These are phyloP conservation scores for Willowsia nigromaculata DNA, from an alignment of 2,888 invertebrate genomes.

Conservation along the genomic window DNA sequence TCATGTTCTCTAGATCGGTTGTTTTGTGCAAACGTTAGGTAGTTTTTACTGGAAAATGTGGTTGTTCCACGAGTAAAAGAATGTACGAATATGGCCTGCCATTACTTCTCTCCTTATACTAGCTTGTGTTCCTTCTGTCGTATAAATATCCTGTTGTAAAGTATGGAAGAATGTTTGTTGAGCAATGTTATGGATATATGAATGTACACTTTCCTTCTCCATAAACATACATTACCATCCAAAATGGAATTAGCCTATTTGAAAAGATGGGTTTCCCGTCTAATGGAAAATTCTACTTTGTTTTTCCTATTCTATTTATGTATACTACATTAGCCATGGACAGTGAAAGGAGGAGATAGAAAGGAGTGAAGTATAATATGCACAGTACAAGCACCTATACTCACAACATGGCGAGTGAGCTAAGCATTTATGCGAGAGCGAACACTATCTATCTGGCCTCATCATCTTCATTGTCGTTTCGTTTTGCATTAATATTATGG, in stretches of 20 bases:
- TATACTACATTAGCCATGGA: conserved; percentile 66
- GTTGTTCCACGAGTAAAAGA: conserved; percentile 54
- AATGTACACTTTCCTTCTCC: conserved; percentile 68
- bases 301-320: conserved; percentile 68
- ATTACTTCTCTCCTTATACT: conserved; percentile 44
- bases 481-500: conserved; percentile 54
- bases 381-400: neutral
- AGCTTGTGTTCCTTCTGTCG: conserved; percentile 42
- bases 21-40: conserved; percentile 67
- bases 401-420: neutral
- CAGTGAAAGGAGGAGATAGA: conserved; percentile 37
- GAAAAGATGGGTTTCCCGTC: conserved; percentile 73
- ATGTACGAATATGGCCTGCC: conserved; percentile 60
- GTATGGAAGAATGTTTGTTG: neutral
- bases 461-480: conserved; percentile 58
- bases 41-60: conserved; percentile 67
- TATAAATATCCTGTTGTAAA: neutral
- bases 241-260: conserved; percentile 78
- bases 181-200: neutral
- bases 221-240: conserved; percentile 78
- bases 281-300: conserved; percentile 75
- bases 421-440: neutral
- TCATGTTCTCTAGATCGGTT: conserved; percentile 48
- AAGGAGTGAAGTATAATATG: neutral
- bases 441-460: conserved; percentile 10